Conservation (phyloP, 1,140 invertebrate species). For the Dreissena rostriformis region DNA sequence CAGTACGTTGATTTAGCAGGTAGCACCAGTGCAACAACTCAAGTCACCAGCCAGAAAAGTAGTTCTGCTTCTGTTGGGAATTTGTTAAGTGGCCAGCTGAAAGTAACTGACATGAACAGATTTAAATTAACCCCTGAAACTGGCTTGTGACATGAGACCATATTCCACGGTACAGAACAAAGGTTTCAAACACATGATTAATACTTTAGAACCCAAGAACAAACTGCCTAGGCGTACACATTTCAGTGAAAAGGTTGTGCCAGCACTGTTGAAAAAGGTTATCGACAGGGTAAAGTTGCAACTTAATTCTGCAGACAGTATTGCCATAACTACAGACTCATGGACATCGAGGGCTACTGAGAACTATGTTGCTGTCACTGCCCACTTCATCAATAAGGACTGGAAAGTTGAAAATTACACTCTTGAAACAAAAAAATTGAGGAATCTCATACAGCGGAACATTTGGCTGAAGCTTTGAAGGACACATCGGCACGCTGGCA, state of each 20-base stretch:
- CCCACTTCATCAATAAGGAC: slow-evolving; percentile 29
- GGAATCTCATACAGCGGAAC: background rate
- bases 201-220: slow-evolving; percentile 28
- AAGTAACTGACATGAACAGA: slow-evolving; percentile 4
- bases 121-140: background rate
- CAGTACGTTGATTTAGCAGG: background rate
- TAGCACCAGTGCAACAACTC: background rate
- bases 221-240: slow-evolving; percentile 26
- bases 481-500: background rate
- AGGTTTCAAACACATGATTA: slow-evolving; percentile 28
- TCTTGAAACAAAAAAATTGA: slow-evolving; percentile 8
- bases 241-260: slow-evolving; percentile 29
- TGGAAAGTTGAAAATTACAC: slow-evolving; percentile 10
- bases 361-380: slow-evolving; percentile 17
- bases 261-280: background rate
- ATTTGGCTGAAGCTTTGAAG: background rate
- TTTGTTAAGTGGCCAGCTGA: background rate
- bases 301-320: background rate
- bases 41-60: background rate
- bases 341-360: slow-evolving; percentile 22
- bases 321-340: slow-evolving; percentile 25
- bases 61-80: background rate
- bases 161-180: slow-evolving; percentile 19
- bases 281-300: background rate
- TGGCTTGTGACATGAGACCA: slow-evolving; percentile 21